Base-by-base conservation (phyloP, 2,888 invertebrate genomes). In the Lymantria dispar region DNA sequence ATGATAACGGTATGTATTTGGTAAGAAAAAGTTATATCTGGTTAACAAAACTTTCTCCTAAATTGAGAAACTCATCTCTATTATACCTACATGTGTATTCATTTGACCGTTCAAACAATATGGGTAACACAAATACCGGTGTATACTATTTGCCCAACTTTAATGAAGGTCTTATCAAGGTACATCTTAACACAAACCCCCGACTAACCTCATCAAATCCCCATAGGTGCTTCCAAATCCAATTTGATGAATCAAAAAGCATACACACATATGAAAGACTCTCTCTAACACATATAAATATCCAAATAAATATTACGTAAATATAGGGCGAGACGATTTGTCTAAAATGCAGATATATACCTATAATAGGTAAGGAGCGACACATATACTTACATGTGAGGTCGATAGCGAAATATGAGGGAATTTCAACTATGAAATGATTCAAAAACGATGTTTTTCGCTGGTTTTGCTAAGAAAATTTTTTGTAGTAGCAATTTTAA, bases 141-240 rank as follows among this genome's bases (percentile, higher is more conserved):
- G 64, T 64, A 46, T 62, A 61, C 68, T 62, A 52, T 68, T 62
- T 58, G 53, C 60, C 60, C 52, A 63, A 68, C 50, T 64, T 61
- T 61, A 67, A 67, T 68, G 55, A 61, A 49, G 65, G 68, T 60
- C 62, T 62, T 67, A 67, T 67, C 66, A 62, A 45, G 56, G 50
- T 55, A 48, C 58, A 68, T 67, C 66, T 67, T 64, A 60, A 62
- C 58, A 62, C 55, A 57, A 54, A 56, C 62, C 62, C 52, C 52
- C 47, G 56, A 57, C 51, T 45, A 62, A 55, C 54, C 65, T 61
- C 55, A 62, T 61, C 49, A 67, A 68, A 61, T 52, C 58, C 63
- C 56, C 54, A 60, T 52, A 58, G 62, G 60, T 60, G 44, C 41
- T 52, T n/a, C 39, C 40, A 44, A 58, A 57, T 53, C 53, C 54